A percentile compares a stretch with the other conserved stretches of the same genome.
These are phyloP conservation scores for Prosapia bicincta DNA, from an alignment of 2,888 invertebrate species.

Conservation along the genomic window DNA sequence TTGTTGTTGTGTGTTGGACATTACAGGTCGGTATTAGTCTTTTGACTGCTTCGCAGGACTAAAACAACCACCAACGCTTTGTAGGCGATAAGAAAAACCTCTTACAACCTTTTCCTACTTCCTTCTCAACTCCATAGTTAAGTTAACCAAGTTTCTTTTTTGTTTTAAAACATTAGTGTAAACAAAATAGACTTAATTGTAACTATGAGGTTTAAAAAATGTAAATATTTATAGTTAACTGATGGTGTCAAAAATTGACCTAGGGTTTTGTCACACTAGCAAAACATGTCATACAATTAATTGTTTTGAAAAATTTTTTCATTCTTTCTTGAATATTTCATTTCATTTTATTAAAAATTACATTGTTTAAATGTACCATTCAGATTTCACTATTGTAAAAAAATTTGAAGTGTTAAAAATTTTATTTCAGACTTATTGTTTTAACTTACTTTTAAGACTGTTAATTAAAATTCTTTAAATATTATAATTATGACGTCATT, in stretches of 20 bases:
- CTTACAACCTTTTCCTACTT: background rate
- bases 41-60: background rate
- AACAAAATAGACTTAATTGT: background rate
- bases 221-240: background rate
- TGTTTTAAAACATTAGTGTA: background rate
- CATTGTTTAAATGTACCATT: too few relatives aligned
- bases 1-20: slow-evolving; percentile 11
- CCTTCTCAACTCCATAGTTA: background rate
- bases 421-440: too few relatives aligned
- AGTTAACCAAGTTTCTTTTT: background rate
- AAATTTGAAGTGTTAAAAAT: too few relatives aligned
- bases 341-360: too few relatives aligned
- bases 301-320: too few relatives aligned
- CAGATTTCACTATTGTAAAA: too few relatives aligned
- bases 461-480: too few relatives aligned
- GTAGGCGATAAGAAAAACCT: background rate
- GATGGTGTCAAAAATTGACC: too few relatives aligned
- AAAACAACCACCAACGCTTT: background rate
- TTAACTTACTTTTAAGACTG: too few relatives aligned
- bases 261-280: background rate
- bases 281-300: too few relatives aligned
- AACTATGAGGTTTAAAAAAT: background rate
- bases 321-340: too few relatives aligned
- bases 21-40: slow-evolving; percentile 26
- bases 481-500: too few relatives aligned